Evolutionary conservation across 2,113 vertebrate species (phyloP).

Genomic region (Lamprotornis superbus): DNA sequence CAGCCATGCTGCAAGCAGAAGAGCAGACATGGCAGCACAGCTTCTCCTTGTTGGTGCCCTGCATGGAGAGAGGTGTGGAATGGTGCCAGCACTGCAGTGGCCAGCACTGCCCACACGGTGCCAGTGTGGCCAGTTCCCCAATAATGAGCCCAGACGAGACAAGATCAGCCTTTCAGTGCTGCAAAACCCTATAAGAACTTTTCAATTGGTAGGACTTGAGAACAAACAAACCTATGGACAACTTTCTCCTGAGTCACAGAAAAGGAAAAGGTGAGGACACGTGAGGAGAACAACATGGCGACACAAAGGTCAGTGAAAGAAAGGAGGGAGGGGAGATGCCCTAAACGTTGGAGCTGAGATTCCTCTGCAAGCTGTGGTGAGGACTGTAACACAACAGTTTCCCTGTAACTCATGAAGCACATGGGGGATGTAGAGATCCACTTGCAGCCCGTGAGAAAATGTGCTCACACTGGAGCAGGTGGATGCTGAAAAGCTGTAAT

Average conservation of each 20-base stretch:
- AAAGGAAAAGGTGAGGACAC: not conserved
- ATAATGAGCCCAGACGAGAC: accelerated
- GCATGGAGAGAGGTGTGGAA: accelerated
- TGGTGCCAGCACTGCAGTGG: no score
- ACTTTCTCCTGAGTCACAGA: not conserved
- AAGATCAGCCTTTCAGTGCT: not conserved
- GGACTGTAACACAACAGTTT: not conserved
- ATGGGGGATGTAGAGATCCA: not conserved
- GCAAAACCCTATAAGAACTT: not conserved
- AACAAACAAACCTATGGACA: accelerated
- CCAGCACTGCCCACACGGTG: not conserved
- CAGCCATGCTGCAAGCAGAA: accelerated
- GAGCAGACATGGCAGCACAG: accelerated
- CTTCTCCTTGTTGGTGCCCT: not conserved
- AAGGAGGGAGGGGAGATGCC: not conserved
- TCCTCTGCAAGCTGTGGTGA: not conserved
- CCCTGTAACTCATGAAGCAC: not conserved
- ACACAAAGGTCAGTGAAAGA: not conserved
- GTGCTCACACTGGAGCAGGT: no score
- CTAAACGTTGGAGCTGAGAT: not conserved
- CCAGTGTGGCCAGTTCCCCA: accelerated
- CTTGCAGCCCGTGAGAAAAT: not conserved
- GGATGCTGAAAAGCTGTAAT: not conserved
- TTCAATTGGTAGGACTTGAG: not conserved
- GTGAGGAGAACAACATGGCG: not conserved